phyloP scores from a whole-genome alignment of 2,888 invertebrate genomes.

The Masnerella sp. region DNA sequence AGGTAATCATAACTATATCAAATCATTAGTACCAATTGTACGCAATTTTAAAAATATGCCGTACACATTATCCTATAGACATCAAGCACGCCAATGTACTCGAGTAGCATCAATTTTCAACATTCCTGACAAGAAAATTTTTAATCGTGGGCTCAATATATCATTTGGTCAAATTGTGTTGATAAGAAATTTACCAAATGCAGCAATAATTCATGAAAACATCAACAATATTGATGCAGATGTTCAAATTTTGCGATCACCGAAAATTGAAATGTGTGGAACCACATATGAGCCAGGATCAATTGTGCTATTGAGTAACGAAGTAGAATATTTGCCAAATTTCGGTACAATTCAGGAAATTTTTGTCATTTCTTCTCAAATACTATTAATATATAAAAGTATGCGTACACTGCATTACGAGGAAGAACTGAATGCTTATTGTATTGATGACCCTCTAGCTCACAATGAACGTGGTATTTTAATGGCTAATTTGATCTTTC shows the following conservation, averaged over 20 bases:
- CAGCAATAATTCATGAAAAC: conserved; percentile 4
- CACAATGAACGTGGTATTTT: background rate
- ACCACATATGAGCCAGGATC: conserved; percentile 20
- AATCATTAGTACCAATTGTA: conserved; percentile 52
- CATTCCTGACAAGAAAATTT: conserved; percentile 32
- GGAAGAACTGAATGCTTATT: conserved; percentile 43
- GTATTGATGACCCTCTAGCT: background rate
- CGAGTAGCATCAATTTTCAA: conserved; percentile 26
- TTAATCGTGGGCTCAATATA: conserved; percentile 44
- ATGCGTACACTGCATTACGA: conserved; percentile 32
- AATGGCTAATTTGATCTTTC: conserved; percentile 27
- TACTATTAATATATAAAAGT: conserved; percentile 18
- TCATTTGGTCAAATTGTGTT: conserved; percentile 33
- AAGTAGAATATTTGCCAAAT: conserved; percentile 24
- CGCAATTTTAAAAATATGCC: conserved; percentile 53
- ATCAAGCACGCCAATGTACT: conserved; percentile 45
- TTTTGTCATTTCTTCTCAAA: conserved; percentile 16
- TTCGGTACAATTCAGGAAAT: conserved; percentile 46
- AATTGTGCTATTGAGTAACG: conserved; percentile 37
- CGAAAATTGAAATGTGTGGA: conserved; percentile 16
- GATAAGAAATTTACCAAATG: conserved; percentile 9
- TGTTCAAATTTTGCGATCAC: conserved; percentile 11
- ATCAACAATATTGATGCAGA: background rate
- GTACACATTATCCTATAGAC: conserved; percentile 40
- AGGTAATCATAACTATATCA: conserved; percentile 52